Base-by-base conservation (phyloP, 2,797 vertebrate species). In the Psittacula echo region DNA sequence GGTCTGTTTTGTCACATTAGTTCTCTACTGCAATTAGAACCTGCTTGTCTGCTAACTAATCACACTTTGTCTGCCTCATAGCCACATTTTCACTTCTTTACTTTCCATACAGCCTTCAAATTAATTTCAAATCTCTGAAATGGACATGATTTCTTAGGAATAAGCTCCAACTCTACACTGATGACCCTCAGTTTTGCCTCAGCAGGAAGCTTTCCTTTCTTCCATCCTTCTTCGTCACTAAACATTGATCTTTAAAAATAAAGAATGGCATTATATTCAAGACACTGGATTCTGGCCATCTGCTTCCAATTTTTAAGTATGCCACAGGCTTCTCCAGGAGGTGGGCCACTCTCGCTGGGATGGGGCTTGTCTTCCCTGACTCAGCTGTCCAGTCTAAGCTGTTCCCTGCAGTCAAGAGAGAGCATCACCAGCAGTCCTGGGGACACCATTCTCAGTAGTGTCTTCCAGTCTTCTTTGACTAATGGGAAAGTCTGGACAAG, bases 1-100 rank as follows among this genome's bases (percentile, higher is more conserved):
- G 5, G 68, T 84, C 83, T 91, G 24, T 87, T 94, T 85, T 87
- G 70, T 64, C 86, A 92, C 73, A 86, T 75, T 76, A 75, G 47
- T 41, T 65, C 75, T 72, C 66, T 56, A 37, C 66, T 84, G 79
- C 92, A 96, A 93, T 84, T 75, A 93, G 84, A 88, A 92, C 18
- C 47, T 88, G 39, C 30, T 60, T 67, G 26, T 75, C 87, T 84
- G n/a, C 30, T 77, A 85, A 84, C 32, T 65, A 90, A 87, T 87
- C 72, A 67, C 56, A 65, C 21, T 82, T 80, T 39, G 42, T 60
- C 72, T 92, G 64, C 42, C 41, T 80, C 58, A 64, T 56, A 89
- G 74, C 1, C 51, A 30, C n/a, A 44, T 89, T 96, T 85, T 83
- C 85, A 68, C 22, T 85, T 78, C 73, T 94, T 70, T 41, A 54